These are phyloP conservation scores for Crocuta crocuta DNA, from an alignment of 2,113 vertebrate genomes.

Conservation along the genomic window DNA sequence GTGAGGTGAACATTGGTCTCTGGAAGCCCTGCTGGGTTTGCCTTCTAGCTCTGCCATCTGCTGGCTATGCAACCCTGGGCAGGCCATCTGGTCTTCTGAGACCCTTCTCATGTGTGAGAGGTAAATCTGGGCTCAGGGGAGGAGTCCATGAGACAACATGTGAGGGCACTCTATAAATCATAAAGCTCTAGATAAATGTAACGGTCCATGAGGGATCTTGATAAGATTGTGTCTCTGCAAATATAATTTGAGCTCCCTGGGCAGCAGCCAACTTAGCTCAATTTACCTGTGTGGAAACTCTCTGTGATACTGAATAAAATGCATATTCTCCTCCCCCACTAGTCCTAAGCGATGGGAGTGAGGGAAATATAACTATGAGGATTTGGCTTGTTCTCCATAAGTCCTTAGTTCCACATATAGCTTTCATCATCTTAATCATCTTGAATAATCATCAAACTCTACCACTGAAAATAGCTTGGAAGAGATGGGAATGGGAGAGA, in stretches of 20 bases:
- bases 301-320: background rate
- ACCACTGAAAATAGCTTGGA: background rate
- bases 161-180: background rate
- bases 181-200: background rate
- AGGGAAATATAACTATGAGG: background rate
- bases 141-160: too few species aligned
- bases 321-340: background rate
- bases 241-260: background rate
- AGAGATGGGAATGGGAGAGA: background rate
- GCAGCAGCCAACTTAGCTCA: background rate
- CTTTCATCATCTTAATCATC: background rate
- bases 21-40: background rate
- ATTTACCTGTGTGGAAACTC: background rate
- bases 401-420: background rate
- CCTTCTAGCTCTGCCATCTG: background rate
- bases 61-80: background rate
- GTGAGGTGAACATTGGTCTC: background rate
- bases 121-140: background rate
- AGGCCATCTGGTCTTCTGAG: background rate
- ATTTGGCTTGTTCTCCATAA: background rate
- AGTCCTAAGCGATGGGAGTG: background rate
- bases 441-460: background rate
- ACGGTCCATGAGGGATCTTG: background rate
- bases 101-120: background rate
- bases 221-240: background rate